A percentile compares a stretch with the other conserved stretches of the same genome.
Conservation (phyloP, 2,113 vertebrate genomes). For the Ctenomys sociabilis region DNA sequence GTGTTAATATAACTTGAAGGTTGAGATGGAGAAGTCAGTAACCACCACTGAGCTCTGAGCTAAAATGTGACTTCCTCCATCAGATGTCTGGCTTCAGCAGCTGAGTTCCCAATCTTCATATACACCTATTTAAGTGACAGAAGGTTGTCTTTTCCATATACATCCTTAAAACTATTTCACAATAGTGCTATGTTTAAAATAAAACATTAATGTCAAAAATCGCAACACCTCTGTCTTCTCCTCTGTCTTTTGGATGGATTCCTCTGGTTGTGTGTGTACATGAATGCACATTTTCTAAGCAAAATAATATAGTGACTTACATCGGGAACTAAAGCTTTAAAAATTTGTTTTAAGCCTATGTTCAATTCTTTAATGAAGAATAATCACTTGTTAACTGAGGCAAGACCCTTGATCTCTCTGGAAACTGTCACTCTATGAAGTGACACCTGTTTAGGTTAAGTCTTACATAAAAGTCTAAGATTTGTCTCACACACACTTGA, state of each 20-base stretch:
- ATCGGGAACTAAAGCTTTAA: neutral
- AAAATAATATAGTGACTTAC: slow-evolving; percentile 9
- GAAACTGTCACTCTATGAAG: slow-evolving; percentile 28
- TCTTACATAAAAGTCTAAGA: slow-evolving; percentile 42
- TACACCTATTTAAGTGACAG: slow-evolving; percentile 9
- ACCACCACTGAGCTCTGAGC: neutral
- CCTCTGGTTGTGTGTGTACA: neutral
- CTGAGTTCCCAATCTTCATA: neutral
- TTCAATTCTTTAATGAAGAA: slow-evolving; percentile 33
- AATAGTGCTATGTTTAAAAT: slow-evolving; percentile 24
- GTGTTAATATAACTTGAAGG: slow-evolving; percentile 53
- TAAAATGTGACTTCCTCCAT: slow-evolving; percentile 32
- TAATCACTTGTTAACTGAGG: slow-evolving; percentile 33
- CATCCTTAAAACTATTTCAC: neutral
- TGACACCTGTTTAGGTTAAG: slow-evolving; percentile 14
- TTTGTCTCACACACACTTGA: neutral
- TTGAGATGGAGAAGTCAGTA: slow-evolving; percentile 26
- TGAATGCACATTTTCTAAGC: neutral
- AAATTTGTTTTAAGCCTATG: slow-evolving; percentile 7
- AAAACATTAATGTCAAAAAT: slow-evolving; percentile 43
- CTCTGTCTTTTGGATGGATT: neutral
- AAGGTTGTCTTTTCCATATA: neutral
- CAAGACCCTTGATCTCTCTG: slow-evolving; percentile 21
- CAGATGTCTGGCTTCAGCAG: neutral
- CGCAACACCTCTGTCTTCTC: neutral